Evolutionary conservation across 2,113 vertebrate genomes (phyloP), one percentile per base, ranked within the genome.

Genomic region (Apeltes quadracus): DNA sequence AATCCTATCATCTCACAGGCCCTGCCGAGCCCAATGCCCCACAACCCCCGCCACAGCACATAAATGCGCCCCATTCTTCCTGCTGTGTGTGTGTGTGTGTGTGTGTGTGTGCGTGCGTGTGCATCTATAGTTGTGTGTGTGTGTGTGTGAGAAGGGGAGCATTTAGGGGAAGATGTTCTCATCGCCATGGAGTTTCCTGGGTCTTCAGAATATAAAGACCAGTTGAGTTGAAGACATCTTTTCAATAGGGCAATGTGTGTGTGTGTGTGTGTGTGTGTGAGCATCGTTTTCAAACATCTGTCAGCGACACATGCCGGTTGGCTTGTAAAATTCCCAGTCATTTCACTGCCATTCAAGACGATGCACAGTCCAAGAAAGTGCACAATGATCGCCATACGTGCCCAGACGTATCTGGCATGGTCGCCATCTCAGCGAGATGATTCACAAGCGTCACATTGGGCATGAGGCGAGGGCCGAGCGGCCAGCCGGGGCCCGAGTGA

Each of bases 41-140:
- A 73, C 89, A 84, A 89, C 87, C 87, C 71, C 91, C 85, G 86
- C 89, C 86, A 27, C 81, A 84, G 92, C 92, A 93, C 93, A 93
- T 94, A 93, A 93, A 94, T 94, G 92, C 80, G 39, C 58, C 78
- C 87, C 88, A 90, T 93, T 93, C 92, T 93, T 90, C 53, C 20
- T 41, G 51, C 22, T 82, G 64, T 77, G 70, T 74, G 71, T 70
- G 69, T 74, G 79, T 61, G 80, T 71, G 66, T 75, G 20, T 55
- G 48, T 80, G 15, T 80, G 15, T 82, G 64, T 77, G 70, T 69
- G 72, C 69, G 67, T 75, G 79, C 58, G 78, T 69, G 61, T 76
- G 15, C 50, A 44, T 80, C n/a, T n/a, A n/a, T n/a, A n/a, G n/a
- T n/a, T 27, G 0, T 50, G 3, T 51, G 11, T 23, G 22, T 69